phyloP scores from a whole-genome alignment of 1,140 invertebrate species.

The Drosophila pachea region DNA sequence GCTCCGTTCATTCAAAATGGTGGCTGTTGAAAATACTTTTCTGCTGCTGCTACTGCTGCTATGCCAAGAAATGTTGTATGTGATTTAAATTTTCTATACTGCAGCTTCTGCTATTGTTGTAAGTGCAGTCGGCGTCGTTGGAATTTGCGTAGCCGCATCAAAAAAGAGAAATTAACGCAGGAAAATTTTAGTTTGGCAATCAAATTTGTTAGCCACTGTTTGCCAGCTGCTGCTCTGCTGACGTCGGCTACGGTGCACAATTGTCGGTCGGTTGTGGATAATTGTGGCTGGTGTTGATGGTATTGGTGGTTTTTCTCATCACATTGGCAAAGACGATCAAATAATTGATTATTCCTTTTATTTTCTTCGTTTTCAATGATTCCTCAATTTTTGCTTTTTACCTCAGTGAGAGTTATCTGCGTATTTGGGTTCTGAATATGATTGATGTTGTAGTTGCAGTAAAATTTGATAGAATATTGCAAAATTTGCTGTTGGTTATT shows the following conservation, averaged over 20 bases:
- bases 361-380: slow-evolving; percentile 21
- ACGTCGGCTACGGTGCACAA: slow-evolving; percentile 24
- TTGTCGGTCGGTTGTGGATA: slow-evolving; percentile 46
- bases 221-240: slow-evolving; percentile 29
- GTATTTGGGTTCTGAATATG: slow-evolving; percentile 27
- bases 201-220: slow-evolving; percentile 40
- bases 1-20: slow-evolving; percentile 74
- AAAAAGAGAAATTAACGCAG: slow-evolving; percentile 28
- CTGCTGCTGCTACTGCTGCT: slow-evolving; percentile 37
- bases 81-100: slow-evolving; percentile 41
- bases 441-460: slow-evolving; percentile 43
- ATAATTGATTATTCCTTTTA: slow-evolving; percentile 41
- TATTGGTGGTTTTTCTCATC: slow-evolving; percentile 58
- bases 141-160: slow-evolving; percentile 53
- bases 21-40: slow-evolving; percentile 59
- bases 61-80: slow-evolving; percentile 57
- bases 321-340: slow-evolving; percentile 54
- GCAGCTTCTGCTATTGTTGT: slow-evolving; percentile 29
- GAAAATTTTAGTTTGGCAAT: slow-evolving; percentile 35
- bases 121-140: slow-evolving; percentile 39
- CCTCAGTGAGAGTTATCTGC: slow-evolving; percentile 35
- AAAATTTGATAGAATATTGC: slow-evolving; percentile 53
- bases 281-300: slow-evolving; percentile 28
- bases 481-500: slow-evolving; percentile 51
- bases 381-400: slow-evolving; percentile 54